These are phyloP conservation scores for Neosalanx taihuensis DNA, from an alignment of 2,797 vertebrate species.

Conservation along the genomic window DNA sequence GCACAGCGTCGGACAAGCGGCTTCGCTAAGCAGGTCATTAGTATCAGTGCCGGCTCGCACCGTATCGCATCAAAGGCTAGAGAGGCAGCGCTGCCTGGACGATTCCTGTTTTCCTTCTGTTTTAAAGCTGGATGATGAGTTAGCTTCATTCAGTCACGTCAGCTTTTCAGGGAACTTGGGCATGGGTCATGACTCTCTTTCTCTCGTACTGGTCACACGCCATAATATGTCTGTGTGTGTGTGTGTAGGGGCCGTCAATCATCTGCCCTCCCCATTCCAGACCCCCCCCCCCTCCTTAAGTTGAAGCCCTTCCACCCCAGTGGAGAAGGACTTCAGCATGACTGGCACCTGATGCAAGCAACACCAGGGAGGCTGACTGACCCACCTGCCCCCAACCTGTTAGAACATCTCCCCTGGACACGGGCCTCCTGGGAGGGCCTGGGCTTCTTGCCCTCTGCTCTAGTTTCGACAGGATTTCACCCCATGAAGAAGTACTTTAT, in stretches of 20 bases:
- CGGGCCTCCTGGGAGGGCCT: background rate
- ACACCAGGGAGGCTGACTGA: background rate
- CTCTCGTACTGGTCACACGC: too few relatives aligned
- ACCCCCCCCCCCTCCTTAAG: background rate
- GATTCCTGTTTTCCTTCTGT: too few relatives aligned
- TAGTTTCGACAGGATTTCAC: background rate
- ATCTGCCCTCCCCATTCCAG: background rate
- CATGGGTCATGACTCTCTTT: too few relatives aligned
- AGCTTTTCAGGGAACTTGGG: too few relatives aligned
- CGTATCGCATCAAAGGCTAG: too few relatives aligned
- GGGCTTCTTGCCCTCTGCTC: background rate
- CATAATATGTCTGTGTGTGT: background rate
- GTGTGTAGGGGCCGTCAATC: background rate
- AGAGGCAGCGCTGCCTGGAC: too few relatives aligned
- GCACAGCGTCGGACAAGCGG: too few relatives aligned
- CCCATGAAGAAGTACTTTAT: too few relatives aligned
- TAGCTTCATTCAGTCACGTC: too few relatives aligned
- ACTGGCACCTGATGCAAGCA: constrained; percentile 6
- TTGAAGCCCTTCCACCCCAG: background rate
- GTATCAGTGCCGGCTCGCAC: too few relatives aligned
- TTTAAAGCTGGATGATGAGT: too few relatives aligned
- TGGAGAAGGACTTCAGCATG: constrained; percentile 17
- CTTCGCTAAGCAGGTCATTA: too few relatives aligned
- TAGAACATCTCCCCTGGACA: background rate
- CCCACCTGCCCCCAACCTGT: constrained; percentile 10